Percentiles rank a stretch among this genome's conserved stretches.
Conservation (phyloP, 2,797 vertebrate genomes). For the Pterois miles region DNA sequence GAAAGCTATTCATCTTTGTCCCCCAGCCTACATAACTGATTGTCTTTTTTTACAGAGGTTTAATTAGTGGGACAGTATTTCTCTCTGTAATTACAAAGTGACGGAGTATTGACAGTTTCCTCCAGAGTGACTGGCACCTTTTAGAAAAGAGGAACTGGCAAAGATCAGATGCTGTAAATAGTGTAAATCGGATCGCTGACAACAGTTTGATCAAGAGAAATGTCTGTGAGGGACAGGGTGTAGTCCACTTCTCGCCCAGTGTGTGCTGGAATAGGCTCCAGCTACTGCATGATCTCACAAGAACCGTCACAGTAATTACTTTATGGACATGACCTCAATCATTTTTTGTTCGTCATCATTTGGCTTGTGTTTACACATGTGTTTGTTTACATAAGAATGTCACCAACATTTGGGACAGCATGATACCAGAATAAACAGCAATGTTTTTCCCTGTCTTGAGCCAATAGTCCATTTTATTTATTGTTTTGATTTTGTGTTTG, state of each 20-base stretch:
- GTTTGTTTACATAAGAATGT: too few relatives aligned
- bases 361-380: too few relatives aligned
- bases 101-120: slow-evolving; percentile 16
- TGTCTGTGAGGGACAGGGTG: neutral
- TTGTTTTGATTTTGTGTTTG: too few relatives aligned
- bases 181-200: neutral
- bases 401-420: too few relatives aligned
- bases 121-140: slow-evolving; percentile 2
- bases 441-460: too few relatives aligned
- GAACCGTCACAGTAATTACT: too few relatives aligned
- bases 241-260: neutral
- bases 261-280: neutral
- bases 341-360: too few relatives aligned
- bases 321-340: too few relatives aligned
- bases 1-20: slow-evolving; percentile 31
- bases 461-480: too few relatives aligned
- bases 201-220: neutral
- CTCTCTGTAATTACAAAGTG: slow-evolving; percentile 35
- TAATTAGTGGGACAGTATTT: slow-evolving; percentile 30
- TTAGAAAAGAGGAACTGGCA: slow-evolving; percentile 19
- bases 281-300: neutral
- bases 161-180: neutral
- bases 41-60: slow-evolving; percentile 27
- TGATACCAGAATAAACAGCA: too few relatives aligned
- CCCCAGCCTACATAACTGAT: slow-evolving; percentile 20